Percentiles rank a stretch among this genome's conserved stretches.
These are phyloP conservation scores for Chloroclystis v-ata DNA, from an alignment of 2,888 invertebrate species.

Conservation along the genomic window DNA sequence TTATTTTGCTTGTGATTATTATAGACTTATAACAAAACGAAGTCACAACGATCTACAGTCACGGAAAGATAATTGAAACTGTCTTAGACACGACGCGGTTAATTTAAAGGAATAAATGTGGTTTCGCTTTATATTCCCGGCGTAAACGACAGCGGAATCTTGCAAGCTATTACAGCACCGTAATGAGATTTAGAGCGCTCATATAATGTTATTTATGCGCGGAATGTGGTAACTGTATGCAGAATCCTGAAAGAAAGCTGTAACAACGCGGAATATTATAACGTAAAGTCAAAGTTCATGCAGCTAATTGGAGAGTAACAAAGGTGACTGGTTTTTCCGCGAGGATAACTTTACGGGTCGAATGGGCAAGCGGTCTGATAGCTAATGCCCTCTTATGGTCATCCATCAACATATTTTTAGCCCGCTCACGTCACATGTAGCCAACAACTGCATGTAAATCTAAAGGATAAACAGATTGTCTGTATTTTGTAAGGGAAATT, in stretches of 20 bases:
- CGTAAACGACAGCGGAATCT: conserved; percentile 66
- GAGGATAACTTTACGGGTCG: conserved; percentile 18
- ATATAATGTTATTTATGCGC: conserved; percentile 73
- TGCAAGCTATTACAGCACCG: conserved; percentile 69
- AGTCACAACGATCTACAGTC: conserved; percentile 28
- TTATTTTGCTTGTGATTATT: conserved; percentile 41
- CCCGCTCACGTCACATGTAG: conserved; percentile 11
- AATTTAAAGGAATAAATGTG: conserved; percentile 61
- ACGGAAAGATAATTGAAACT: conserved; percentile 24
- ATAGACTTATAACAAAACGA: conserved; percentile 14
- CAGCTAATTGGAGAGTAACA: conserved; percentile 3
- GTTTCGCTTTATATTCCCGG: conserved; percentile 69
- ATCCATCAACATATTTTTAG: conserved; percentile 31
- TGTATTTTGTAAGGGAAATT: conserved; percentile 8
- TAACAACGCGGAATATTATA: background rate
- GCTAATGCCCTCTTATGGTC: conserved; percentile 27
- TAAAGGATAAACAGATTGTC: conserved; percentile 10
- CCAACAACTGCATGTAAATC: conserved; percentile 9
- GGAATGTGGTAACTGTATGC: conserved; percentile 48
- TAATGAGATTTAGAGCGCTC: conserved; percentile 75
- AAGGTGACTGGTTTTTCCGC: conserved; percentile 24
- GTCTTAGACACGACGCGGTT: conserved; percentile 29
- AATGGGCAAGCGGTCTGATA: conserved; percentile 14
- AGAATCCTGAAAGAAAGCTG: background rate
- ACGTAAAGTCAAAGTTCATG: conserved; percentile 6